Evolutionary conservation across 2,888 invertebrate species (phyloP), one percentile per base, ranked within the genome.

Genomic region (Orchestes rusci): DNA sequence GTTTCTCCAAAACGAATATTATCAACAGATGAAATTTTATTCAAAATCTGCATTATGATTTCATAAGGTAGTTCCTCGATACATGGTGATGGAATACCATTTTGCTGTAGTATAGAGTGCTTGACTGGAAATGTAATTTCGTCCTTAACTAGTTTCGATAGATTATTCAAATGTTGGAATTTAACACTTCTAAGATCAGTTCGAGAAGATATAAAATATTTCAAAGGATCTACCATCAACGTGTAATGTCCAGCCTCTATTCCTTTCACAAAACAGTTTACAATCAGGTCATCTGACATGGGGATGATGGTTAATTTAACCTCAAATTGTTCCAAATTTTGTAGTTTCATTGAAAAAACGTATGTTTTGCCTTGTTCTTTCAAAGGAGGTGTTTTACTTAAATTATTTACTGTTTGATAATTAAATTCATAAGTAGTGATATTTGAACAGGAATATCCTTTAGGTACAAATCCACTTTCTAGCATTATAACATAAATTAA

Each of bases 401-500:
- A 54, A 16, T 52, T 33, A 15, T 61, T 31, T 17, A 65, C 43
- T 45, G 59, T 53, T 32, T 48, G 45, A 36, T 59, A 60, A 53
- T 61, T 53, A 52, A 64, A 66, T 28, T 53, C 54, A 44, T 39
- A 55, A 16, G 34, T 16, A 30, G 56, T 51, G 16, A 2, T 13
- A 20, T 50, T 51, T 19, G 43, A 33, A 19, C 57, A 52, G 43
- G 48, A 43, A 31, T 50, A 53, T 34, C 60, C 53, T n/a, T 34
- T 32, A 16, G 65, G 62, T 16, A 65, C 56, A 53, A 69, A 69
- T 31, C 66, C 68, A 51, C 51, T 53, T 56, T 70, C 69, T 16
- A 68, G 48, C 64, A 67, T 66, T 19, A 68, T 39, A 39, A 68
- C 54, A 48, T 66, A 66, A 18, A 68, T 52, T 20, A 68, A 53